These are phyloP conservation scores for Cebidichthys violaceus DNA, from an alignment of 2,113 vertebrate species.

Conservation along the genomic window DNA sequence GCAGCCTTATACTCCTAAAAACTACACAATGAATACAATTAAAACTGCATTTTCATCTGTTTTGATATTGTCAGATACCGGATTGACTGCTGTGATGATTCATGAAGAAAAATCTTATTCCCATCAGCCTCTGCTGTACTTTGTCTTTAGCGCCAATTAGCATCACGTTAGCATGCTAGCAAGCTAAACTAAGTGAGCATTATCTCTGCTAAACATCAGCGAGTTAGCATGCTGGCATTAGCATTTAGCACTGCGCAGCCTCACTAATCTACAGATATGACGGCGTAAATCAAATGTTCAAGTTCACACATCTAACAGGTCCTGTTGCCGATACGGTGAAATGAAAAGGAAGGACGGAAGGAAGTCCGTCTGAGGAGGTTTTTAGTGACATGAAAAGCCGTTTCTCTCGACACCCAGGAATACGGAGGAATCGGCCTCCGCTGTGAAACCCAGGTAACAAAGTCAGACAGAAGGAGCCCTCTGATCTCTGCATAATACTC, in stretches of 20 bases:
- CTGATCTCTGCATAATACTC: conserved; percentile 71
- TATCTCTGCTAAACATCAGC: background rate
- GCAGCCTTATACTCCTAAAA: background rate
- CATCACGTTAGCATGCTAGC: background rate
- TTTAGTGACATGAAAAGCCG: conserved; percentile 33
- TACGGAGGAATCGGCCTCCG: conserved; percentile 56
- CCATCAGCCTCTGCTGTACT: background rate
- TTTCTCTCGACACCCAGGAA: conserved; percentile 55
- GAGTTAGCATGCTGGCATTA: background rate
- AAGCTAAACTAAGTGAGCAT: background rate
- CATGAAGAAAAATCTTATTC: background rate
- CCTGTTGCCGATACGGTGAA: background rate
- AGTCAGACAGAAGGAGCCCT: conserved; percentile 72
- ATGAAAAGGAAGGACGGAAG: background rate
- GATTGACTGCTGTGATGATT: background rate
- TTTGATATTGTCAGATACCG: background rate
- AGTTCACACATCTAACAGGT: background rate
- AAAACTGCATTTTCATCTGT: too few relatives aligned
- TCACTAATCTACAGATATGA: too few relatives aligned
- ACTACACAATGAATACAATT: background rate
- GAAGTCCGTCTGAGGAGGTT: background rate
- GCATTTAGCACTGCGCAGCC: background rate
- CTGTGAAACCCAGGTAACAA: conserved; percentile 66
- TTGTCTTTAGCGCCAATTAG: background rate
- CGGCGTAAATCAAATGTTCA: background rate